Evolutionary conservation across 2,113 vertebrate genomes (phyloP).

Genomic region (Mastomys coucha): DNA sequence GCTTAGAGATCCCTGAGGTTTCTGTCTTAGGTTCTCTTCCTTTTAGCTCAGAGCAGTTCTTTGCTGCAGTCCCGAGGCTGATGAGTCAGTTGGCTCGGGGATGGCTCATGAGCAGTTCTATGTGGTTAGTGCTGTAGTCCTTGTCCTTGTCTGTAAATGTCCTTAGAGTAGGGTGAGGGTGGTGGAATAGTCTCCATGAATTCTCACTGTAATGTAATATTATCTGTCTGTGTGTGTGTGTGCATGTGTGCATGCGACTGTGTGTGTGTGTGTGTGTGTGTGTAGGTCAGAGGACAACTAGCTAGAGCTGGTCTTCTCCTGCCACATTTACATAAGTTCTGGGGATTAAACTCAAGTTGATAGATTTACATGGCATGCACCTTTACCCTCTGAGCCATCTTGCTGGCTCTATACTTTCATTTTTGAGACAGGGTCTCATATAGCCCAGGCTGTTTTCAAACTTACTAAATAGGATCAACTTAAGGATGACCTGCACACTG

Average conservation of each 20-base stretch:
- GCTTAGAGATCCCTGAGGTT: not conserved
- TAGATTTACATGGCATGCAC: no score
- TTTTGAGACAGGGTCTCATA: not conserved
- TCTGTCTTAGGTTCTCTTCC: not conserved
- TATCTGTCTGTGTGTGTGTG: not conserved
- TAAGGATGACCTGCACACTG: not conserved
- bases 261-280: not conserved
- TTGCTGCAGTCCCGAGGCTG: not conserved
- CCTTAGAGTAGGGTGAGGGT: not conserved
- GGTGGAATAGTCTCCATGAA: not conserved
- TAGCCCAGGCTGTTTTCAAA: not conserved
- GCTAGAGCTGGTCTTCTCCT: not conserved
- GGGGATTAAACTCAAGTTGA: not conserved
- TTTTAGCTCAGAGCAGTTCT: constrained; percentile 19
- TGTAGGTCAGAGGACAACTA: not conserved
- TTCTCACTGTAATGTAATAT: not conserved
- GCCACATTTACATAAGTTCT: not conserved
- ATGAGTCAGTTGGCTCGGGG: not conserved
- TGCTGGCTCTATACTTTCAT: not conserved
- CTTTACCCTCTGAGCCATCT: not conserved
- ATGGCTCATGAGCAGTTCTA: not conserved
- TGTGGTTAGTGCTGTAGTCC: not conserved
- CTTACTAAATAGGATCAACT: not conserved
- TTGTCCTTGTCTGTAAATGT: constrained; percentile 3
- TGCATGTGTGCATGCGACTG: no score